Conservation (phyloP, 2,888 invertebrate genomes). For the Syrista parreyssii region DNA sequence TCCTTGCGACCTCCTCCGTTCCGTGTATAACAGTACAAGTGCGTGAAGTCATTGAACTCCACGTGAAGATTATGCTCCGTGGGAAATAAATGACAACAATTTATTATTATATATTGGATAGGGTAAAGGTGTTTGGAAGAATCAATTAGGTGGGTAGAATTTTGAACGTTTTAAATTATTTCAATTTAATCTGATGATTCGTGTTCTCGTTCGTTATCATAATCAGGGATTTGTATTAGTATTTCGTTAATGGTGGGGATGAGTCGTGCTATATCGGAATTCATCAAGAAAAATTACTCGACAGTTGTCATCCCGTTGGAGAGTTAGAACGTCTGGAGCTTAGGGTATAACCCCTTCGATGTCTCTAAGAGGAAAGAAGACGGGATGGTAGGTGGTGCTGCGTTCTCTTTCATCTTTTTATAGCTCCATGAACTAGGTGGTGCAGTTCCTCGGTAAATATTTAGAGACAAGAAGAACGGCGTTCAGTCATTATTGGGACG, state of each 20-base stretch:
- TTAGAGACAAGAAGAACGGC: constrained; percentile 47
- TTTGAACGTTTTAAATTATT: not conserved
- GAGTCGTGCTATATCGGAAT: not conserved
- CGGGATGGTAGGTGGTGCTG: not conserved
- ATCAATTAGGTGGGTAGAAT: not conserved
- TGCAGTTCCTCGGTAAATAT: constrained; percentile 43
- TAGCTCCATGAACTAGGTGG: constrained; percentile 33
- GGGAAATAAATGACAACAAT: not conserved
- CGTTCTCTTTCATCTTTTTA: constrained; percentile 44
- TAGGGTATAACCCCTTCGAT: constrained; percentile 18
- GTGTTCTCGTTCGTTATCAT: not conserved
- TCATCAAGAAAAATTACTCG: constrained; percentile 4
- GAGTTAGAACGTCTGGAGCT: constrained; percentile 31
- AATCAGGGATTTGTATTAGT: not conserved
- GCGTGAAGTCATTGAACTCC: not conserved
- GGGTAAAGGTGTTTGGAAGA: not conserved
- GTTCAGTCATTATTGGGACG: constrained; percentile 52
- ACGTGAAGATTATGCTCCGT: not conserved
- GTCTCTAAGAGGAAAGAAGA: not conserved
- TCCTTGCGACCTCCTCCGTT: not conserved
- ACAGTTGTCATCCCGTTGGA: constrained; percentile 17
- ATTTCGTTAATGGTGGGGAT: not conserved
- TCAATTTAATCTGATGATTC: not conserved
- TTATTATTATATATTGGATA: not conserved
- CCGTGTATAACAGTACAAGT: not conserved